Base-by-base conservation (phyloP, 2,888 invertebrate species). In the Hesperia comma region DNA sequence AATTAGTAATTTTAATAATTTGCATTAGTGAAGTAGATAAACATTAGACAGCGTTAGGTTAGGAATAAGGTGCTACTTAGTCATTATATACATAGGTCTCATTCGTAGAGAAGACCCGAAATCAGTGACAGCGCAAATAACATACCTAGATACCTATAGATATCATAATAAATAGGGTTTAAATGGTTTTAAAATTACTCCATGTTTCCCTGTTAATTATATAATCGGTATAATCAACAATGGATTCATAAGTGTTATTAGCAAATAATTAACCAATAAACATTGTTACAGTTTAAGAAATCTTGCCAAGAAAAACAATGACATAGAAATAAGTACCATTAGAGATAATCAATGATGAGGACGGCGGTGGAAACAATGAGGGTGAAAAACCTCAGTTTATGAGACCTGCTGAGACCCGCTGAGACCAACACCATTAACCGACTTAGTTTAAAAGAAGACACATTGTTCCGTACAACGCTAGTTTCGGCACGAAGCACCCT, bases 401-500 rank as follows among this genome's bases (percentile, higher is more conserved):
- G 75, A 26, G 26, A 26, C 26, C 26, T 5, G 26, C 26, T 74
- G 75, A 77, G 78, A 77, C 75, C 77, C 70, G 79, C 82, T 82
- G 75, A 77, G 75, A 79, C 74, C 76, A 80, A 80, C 81, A 78
- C 82, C 79, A 83, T 86, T 84, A 87, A 81, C 81, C 75, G 78
- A 81, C 83, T 84, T 81, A 80, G 81, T 86, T 85, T 80, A 81
- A 87, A 90, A 87, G 79, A 85, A 87, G 88, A 90, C 78, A 81
- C 86, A 88, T 88, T 84, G 85, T 85, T 81, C 80, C 80, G 82
- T 83, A 82, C 86, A 90, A 90, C 83, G 91, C 80, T 90, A 88
- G 85, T 90, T 91, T 91, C 86, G 88, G 89, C 92, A 91, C 91
- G 90, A 87, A 89, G 80, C 81, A 81, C 83, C 82, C 77, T 89